Base-by-base conservation (phyloP, 2,797 vertebrate genomes). In the Gila robusta region DNA sequence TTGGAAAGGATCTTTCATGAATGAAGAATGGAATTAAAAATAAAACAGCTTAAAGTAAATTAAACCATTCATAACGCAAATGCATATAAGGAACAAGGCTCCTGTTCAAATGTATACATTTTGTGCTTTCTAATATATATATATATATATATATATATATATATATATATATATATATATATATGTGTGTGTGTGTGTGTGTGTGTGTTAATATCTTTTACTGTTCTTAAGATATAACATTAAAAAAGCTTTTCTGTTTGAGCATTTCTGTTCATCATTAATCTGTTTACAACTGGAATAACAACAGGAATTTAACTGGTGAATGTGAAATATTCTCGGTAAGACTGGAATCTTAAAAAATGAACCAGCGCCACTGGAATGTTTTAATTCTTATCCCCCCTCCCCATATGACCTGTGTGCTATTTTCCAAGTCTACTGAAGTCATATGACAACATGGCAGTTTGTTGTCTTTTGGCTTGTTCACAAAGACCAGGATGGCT, bases 281-380 rank as follows among this genome's bases (percentile, higher is more conserved):
- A 35, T 64, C 78, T 64, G 23, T 6, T 39, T 52, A 19, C 23
- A 41, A n/a, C 71, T 64, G 52, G 47, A 82, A 78, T 26, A 77
- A 70, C 62, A 82, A 83, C 28, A 52, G 41, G 56, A 88, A 85
- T 88, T 76, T 85, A 49, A 74, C 72, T 79, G 37, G 32, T 67
- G 26, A 83, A 35, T 67, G 44, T 69, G 52, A 86, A 69, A 85
- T 69, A 49, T 76, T 77, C 39, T 80, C 52, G 37, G 79, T 79
- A 73, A 83, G 64, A 82, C 21, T 84, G 76, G 81, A 88, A 87
- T 88, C 10, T 87, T 85, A 72, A 85, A 79, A 83, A 78, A 64
- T 56, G 52, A 83, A 32, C 67, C 44, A 87, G 81, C 79, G 72
- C 28, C 17, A 49, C 9, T 37, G 44, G 77, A 87, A 81, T 72